Evolutionary conservation across 1,140 invertebrate genomes (phyloP).

Genomic region (Nebria ingens): DNA sequence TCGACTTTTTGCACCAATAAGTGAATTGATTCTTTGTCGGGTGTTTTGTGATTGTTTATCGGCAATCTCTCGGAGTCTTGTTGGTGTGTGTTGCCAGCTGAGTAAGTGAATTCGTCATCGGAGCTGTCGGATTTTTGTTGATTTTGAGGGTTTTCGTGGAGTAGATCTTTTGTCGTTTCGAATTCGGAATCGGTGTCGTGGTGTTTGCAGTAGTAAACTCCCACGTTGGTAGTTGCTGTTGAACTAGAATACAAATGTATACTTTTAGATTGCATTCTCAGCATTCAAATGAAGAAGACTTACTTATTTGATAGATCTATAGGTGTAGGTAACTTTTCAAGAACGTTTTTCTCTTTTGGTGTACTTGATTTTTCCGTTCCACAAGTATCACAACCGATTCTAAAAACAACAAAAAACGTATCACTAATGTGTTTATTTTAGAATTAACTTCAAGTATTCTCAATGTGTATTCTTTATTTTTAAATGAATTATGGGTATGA

Average conservation of each 20-base stretch:
- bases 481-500: no score
- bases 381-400: not conserved
- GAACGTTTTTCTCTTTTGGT: not conserved
- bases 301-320: not conserved
- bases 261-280: not conserved
- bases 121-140: conserved; percentile 48
- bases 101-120: conserved; percentile 64
- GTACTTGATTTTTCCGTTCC: not conserved
- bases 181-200: conserved; percentile 70
- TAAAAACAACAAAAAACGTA: not conserved
- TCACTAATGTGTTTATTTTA: no score
- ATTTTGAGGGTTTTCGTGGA: conserved; percentile 29
- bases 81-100: conserved; percentile 28
- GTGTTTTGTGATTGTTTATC: conserved; percentile 25
- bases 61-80: no score
- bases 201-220: conserved; percentile 74
- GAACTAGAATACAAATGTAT: not conserved
- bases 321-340: not conserved
- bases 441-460: no score
- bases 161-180: conserved; percentile 27
- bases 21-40: conserved; percentile 42
- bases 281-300: not conserved
- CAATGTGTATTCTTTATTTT: no score
- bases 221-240: conserved; percentile 44
- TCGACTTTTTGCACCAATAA: conserved; percentile 59